Evolutionary conservation across 2,797 vertebrate species (phyloP), one percentile per base, ranked within the genome.

Genomic region (Percopsis omiscomaycus): DNA sequence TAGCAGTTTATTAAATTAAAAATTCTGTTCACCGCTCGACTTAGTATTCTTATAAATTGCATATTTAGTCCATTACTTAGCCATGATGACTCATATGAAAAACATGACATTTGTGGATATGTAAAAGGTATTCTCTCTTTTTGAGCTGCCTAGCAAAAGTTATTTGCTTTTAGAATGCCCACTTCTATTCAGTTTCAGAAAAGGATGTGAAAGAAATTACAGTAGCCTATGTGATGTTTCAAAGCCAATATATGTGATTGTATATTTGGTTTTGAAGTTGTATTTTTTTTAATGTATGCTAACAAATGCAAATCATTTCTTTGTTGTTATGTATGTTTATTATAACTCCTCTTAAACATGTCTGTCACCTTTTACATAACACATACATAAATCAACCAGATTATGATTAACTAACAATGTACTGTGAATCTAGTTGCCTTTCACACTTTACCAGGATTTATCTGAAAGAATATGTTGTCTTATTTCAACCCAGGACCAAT

Each of bases 331-430:
- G 12, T 73, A 69, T 5, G 28, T 63, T 64, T 58, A 32, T 64
- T 55, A 10, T 55, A 54, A 59, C 74, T 29, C 13, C 46, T 61
- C 58, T 68, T n/a, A 45, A 80, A 57, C 64, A 55, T 72, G 66
- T 64, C 42, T 53, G 82, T 70, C 47, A 55, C 72, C 22, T 22
- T 86, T 85, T 78, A 86, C 72, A 81, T 86, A 81, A 77, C 16
- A 42, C n/a, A 8, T 22, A 59, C 30, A 48, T 48, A 50, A 28
- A 51, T 37, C 32, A 37, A 37, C 32, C 5, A 37, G 6, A 37
- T 37, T 37, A 12, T 16, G 27, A 27, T 58, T 10, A 58, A 58
- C 55, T 71, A 75, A 22, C 1, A 37, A 37, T 37, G 32, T 37
- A 8, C 32, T 37, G 32, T 37, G 32, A 37, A n/a, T 32, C 32